Evolutionary conservation across 2,888 invertebrate species (phyloP), one percentile per base, ranked within the genome.

Genomic region (Cantharis rufa): DNA sequence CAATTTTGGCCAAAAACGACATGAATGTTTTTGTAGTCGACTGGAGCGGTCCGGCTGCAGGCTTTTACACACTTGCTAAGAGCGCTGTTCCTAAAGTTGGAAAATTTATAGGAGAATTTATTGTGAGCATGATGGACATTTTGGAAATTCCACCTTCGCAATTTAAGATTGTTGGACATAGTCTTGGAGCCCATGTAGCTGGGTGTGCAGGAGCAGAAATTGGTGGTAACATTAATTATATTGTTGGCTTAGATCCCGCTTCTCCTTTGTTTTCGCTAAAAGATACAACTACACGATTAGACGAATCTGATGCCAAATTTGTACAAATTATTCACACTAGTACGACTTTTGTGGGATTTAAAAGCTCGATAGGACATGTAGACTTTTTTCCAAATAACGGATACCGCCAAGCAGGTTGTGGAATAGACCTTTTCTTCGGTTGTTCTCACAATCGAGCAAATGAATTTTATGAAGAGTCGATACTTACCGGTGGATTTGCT

Each of bases 381-480:
- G 81, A 82, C 73, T 78, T 76, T 70, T 81, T 71, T 70, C 80
- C 81, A 2, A 82, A 82, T 71, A 79, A 78, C 1, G 82, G 82
- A 1, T 69, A 32, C 10, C 71, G 61, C 15, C 82, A 82, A 71
- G 76, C 79, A 5, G 81, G 81, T 16, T 82, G 82, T 72, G 77
- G 79, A 13, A 10, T 77, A 2, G 80, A 81, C 66, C 9, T 80
- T 1, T 10, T 71, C 16, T 80, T 76, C 13, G 13, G 81, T 9
- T 89, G 89, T 76, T 78, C 88, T 3, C 89, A 89, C 80, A 78
- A 77, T 0, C 83, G 87, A 3, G 82, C 88, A 3, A 83, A 84
- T n/a, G 27, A 80, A 48, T 88, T 87, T 76, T 88, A 85, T 75
- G 83, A 85, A 11, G 88, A 89, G 82, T 84, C 88, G 0, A 80